Percentiles rank a stretch among this genome's conserved stretches.
Conservation (phyloP, 2,888 invertebrate species). For the Elmis aenea region DNA sequence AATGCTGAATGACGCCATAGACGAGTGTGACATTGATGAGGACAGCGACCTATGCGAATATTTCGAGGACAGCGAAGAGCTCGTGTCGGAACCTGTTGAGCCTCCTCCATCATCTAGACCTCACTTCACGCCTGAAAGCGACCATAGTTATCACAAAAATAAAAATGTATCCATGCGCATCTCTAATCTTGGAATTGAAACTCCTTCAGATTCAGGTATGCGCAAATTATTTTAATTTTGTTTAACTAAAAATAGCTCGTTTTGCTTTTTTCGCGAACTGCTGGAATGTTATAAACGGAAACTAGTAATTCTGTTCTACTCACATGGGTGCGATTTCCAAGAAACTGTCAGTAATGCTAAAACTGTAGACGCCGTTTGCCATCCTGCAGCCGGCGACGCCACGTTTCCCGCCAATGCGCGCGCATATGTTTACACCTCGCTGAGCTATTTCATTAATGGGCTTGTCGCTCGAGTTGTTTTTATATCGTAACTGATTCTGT, state of each 20-base stretch:
- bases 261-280: constrained; percentile 1
- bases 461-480: too few species aligned
- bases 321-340: constrained; percentile 10
- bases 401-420: constrained; percentile 24
- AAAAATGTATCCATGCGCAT: constrained; percentile 51
- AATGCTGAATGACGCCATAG: constrained; percentile 35
- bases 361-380: constrained; percentile 32
- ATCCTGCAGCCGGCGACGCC: constrained; percentile 37
- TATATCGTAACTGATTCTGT: too few species aligned
- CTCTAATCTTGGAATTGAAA: constrained; percentile 72
- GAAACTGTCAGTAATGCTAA: constrained; percentile 31
- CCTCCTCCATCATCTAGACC: constrained; percentile 17
- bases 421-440: constrained; percentile 15
- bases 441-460: constrained; percentile 12
- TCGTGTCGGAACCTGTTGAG: constrained; percentile 20
- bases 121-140: constrained; percentile 42
- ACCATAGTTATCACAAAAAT: constrained; percentile 68
- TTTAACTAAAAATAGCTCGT: not conserved
- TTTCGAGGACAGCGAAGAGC: constrained; percentile 33
- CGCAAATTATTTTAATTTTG: not conserved
- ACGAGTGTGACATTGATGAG: constrained; percentile 35
- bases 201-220: constrained; percentile 88
- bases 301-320: constrained; percentile 8
- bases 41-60: constrained; percentile 41
- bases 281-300: constrained; percentile 9